Base-by-base conservation (phyloP, 2,797 vertebrate genomes). In the Aeoliscus strigatus region DNA sequence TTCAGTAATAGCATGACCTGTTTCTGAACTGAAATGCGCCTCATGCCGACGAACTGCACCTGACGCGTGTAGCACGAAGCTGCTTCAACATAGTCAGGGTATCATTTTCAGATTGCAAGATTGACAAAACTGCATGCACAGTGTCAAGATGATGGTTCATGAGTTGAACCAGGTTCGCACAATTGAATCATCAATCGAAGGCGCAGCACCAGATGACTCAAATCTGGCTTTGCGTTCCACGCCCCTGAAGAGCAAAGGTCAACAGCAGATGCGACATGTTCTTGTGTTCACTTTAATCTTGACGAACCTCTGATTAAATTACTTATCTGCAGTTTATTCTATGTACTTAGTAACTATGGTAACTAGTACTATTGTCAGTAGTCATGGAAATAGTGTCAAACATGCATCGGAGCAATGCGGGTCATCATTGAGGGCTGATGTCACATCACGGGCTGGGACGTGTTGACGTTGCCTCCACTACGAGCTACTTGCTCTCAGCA, bases 401-500 rank as follows among this genome's bases (percentile, higher is more conserved):
- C 77, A 80, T 83, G 77, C 75, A 75, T 79, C 50, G 24, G 44
- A 70, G 49, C 51, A 78, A 53, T 66, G 71, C 43, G 48, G 57
- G 37, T 59, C 44, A 47, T 51, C 39, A 52, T 69, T 41, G 60
- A 45, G 36, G 58, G 44, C 37, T 36, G 35, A 38, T 10, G 42
- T 15, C 54, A 30, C 35, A 32, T 43, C 35, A 37, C 42, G 28
- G 55, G 54, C 18, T 14, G n/a, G 36, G 28, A 14, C 8, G 33
- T 25, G 27, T 68, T 48, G 41, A 67, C 42, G 31, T 14, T 30
- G 51, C 29, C 45, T 36, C 37, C 18, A 23, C 32, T 47, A 11
- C 21, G 28, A 39, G 21, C 27, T 49, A n/a, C 45, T 48, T 35
- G n/a, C 27, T 10, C 25, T 39, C 38, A 57, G 34, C 55, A 25